Evolutionary conservation across 2,888 invertebrate genomes (phyloP).

Genomic region (Megastigmus dorsalis): DNA sequence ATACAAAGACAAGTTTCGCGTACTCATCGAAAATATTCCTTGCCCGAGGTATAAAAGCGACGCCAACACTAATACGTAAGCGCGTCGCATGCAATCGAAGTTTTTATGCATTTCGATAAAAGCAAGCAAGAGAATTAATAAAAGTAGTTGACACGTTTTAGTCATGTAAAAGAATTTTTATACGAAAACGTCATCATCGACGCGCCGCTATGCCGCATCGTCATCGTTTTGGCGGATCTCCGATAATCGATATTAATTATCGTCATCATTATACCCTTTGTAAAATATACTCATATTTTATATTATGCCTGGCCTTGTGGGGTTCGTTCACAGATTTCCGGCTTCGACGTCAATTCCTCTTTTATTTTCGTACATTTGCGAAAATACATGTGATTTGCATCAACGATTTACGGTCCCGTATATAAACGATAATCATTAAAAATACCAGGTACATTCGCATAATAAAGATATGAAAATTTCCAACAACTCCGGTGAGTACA

Average conservation of each 20-base stretch:
- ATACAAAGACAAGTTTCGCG: background rate
- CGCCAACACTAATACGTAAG: conserved; percentile 42
- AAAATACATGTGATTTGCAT: too few species aligned
- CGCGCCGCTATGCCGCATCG: conserved; percentile 8
- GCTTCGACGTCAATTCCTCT: too few species aligned
- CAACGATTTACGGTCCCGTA: too few species aligned
- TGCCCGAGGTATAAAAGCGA: conserved; percentile 36
- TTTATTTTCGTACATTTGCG: too few species aligned
- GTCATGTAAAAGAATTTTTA: conserved; percentile 27
- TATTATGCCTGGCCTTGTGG: conserved; percentile 57
- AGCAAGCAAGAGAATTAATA: conserved; percentile 10
- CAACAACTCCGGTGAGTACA: too few species aligned
- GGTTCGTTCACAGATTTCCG: conserved; percentile 52
- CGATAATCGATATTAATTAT: conserved; percentile 58
- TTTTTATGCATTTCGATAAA: conserved; percentile 28
- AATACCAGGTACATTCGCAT: too few species aligned
- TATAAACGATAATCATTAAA: too few species aligned
- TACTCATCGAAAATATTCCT: conserved; percentile 38
- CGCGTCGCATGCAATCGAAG: conserved; percentile 13
- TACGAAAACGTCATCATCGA: conserved; percentile 4
- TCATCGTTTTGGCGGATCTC: conserved; percentile 22
- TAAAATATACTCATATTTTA: conserved; percentile 66
- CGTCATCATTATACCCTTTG: conserved; percentile 60
- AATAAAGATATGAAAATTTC: too few species aligned
- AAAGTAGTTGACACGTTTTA: conserved; percentile 38